Evolutionary conservation across 2,888 invertebrate species (phyloP).

Genomic region (Dioctria rufipes): DNA sequence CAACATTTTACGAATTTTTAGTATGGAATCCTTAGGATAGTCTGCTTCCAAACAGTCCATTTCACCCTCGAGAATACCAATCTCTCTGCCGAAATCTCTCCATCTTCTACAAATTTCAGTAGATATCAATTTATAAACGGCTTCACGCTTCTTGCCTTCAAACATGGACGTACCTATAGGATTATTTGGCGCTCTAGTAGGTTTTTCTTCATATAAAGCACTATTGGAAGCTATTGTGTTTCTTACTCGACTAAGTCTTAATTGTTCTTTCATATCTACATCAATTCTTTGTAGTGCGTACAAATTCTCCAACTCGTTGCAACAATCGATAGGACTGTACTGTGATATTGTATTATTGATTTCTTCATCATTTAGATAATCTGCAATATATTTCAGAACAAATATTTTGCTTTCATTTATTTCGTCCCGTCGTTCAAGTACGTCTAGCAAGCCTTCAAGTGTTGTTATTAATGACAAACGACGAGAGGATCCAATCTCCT

Average conservation of each 20-base stretch:
- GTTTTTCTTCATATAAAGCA: neutral
- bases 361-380: constrained; percentile 54
- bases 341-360: constrained; percentile 60
- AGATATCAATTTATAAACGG: constrained; percentile 65
- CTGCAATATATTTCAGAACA: constrained; percentile 61
- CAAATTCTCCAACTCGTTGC: neutral
- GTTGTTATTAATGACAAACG: constrained; percentile 62
- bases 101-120: constrained; percentile 67
- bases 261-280: neutral
- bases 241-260: neutral
- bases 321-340: constrained; percentile 56
- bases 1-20: constrained; percentile 65
- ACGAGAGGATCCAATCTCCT: constrained; percentile 64
- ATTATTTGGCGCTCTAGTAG: neutral
- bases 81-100: constrained; percentile 66
- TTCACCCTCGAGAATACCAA: constrained; percentile 64
- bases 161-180: neutral
- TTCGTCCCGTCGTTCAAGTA: constrained; percentile 65
- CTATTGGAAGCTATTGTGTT: neutral
- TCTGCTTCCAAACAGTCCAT: constrained; percentile 66
- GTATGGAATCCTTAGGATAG: constrained; percentile 64
- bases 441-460: constrained; percentile 64
- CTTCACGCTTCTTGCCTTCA: constrained; percentile 53
- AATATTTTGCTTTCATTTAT: constrained; percentile 65
- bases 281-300: constrained; percentile 22